Evolutionary conservation across 2,888 invertebrate genomes (phyloP).

Genomic region (Parochlus steinenii): DNA sequence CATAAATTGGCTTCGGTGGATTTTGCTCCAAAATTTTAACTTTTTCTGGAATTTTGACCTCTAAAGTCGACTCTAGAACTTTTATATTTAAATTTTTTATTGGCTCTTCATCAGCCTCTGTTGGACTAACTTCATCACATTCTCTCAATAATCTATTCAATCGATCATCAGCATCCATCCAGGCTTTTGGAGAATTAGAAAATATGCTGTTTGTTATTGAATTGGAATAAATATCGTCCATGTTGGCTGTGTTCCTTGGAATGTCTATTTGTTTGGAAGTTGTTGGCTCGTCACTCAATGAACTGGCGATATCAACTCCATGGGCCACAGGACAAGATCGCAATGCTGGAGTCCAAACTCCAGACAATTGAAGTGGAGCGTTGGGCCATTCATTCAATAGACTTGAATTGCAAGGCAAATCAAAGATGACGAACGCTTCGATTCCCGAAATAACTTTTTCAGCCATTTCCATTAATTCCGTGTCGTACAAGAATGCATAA

Average conservation of each 20-base stretch:
- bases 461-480: conserved; percentile 62
- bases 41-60: conserved; percentile 7
- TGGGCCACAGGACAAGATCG: conserved; percentile 57
- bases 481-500: conserved; percentile 67
- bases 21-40: background rate
- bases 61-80: background rate
- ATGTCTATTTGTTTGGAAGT: conserved; percentile 16
- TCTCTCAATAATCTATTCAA: conserved; percentile 4
- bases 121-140: background rate
- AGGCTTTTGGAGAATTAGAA: conserved; percentile 1
- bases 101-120: conserved; percentile 9
- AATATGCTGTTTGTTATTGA: conserved; percentile 9
- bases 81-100: background rate
- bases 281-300: conserved; percentile 34
- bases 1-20: no score
- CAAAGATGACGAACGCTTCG: conserved; percentile 53
- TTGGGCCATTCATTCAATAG: conserved; percentile 80
- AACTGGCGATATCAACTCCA: conserved; percentile 63
- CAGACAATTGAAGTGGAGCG: conserved; percentile 65
- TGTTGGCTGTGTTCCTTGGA: background rate
- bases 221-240: conserved; percentile 6
- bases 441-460: conserved; percentile 60
- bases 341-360: conserved; percentile 62
- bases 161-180: conserved; percentile 4
- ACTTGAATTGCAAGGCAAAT: conserved; percentile 68